Conservation (phyloP, 2,113 vertebrate species). For the Psammodynastes pulverulentus region DNA sequence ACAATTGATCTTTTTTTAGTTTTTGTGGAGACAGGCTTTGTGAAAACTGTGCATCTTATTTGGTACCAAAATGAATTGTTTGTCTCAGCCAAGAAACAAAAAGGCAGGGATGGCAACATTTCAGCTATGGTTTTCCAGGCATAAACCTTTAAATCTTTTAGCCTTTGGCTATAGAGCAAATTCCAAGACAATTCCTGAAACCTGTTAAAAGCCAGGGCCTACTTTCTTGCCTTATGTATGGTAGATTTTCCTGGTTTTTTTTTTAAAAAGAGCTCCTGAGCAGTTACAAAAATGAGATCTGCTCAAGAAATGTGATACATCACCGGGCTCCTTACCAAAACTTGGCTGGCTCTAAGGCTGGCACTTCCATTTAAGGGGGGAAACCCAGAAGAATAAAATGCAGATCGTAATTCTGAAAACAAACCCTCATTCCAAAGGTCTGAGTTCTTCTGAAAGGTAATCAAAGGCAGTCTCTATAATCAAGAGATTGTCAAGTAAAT, state of each 20-base stretch:
- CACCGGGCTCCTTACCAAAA: constrained; percentile 54
- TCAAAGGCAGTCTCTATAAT: constrained; percentile 46
- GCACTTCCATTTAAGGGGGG: constrained; percentile 59
- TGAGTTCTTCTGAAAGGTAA: constrained; percentile 63
- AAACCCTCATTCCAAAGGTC: constrained; percentile 55
- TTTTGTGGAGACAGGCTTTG: constrained; percentile 42
- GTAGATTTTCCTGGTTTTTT: constrained; percentile 36
- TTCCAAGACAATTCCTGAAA: constrained; percentile 54
- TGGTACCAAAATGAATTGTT: constrained; percentile 34
- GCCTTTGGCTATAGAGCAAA: constrained; percentile 32
- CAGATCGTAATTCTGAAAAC: constrained; percentile 43
- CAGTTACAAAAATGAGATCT: constrained; percentile 55
- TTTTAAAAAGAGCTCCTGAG: constrained; percentile 24
- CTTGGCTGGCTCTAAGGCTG: constrained; percentile 52
- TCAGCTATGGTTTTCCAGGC: constrained; percentile 43
- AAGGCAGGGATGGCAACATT: constrained; percentile 54
- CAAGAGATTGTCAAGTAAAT: constrained; percentile 63
- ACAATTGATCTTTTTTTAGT: constrained; percentile 51
- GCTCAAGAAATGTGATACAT: constrained; percentile 53
- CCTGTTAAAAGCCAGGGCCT: constrained; percentile 54
- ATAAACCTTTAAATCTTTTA: constrained; percentile 57
- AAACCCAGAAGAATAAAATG: neutral
- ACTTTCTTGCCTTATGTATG: constrained; percentile 34
- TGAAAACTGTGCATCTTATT: constrained; percentile 57
- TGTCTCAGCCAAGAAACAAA: constrained; percentile 50